phyloP scores from a whole-genome alignment of 2,888 invertebrate species.

The Strigamia transsilvanica region DNA sequence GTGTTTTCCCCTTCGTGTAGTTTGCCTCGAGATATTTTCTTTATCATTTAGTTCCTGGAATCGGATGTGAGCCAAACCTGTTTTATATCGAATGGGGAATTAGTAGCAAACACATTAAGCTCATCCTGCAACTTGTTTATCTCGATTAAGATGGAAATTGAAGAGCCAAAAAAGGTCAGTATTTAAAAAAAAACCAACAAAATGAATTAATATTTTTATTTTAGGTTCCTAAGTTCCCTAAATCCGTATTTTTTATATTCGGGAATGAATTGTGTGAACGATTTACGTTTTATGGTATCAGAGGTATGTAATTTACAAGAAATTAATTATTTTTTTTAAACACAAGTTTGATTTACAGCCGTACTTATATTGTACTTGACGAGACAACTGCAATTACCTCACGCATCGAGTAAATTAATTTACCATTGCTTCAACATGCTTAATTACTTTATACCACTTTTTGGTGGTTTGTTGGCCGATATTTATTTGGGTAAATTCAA shows the following conservation, averaged over 20 bases:
- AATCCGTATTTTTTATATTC: conserved; percentile 89
- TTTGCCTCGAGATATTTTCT: neutral
- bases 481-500: conserved; percentile 68
- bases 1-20: neutral
- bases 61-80: neutral
- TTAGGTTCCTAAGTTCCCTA: conserved; percentile 68
- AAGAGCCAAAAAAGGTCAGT: neutral
- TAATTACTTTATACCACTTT: conserved; percentile 66
- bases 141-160: neutral
- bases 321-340: conserved; percentile 4
- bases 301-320: conserved; percentile 74
- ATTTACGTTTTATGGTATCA: conserved; percentile 96
- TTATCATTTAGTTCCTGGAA: neutral
- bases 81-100: neutral
- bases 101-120: neutral
- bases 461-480: conserved; percentile 68
- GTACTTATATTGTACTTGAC: conserved; percentile 66
- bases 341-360: neutral
- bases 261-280: conserved; percentile 98
- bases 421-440: conserved; percentile 66
- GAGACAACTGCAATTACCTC: conserved; percentile 63
- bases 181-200: neutral
- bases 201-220: neutral
- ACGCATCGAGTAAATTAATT: conserved; percentile 63
- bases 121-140: too few species aligned